Base-by-base conservation (phyloP, 2,113 vertebrate species). In the Albula glossodonta region DNA sequence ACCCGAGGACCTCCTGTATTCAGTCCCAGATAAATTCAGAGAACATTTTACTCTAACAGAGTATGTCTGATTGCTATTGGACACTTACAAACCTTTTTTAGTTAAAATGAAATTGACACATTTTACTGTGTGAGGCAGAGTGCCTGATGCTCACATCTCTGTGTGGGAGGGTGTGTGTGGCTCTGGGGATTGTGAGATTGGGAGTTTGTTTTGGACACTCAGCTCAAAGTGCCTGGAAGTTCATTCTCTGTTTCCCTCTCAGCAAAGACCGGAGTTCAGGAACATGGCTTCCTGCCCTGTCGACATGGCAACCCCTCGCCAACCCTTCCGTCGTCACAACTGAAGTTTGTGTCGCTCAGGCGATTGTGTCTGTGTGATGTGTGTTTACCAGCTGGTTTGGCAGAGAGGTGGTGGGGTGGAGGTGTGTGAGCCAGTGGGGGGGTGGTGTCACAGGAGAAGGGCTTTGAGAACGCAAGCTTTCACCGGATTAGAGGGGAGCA, bases 401-500 rank as follows among this genome's bases (percentile, higher is more conserved):
- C 63, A 77, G 63, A 53, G 66, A 60, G 83, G 50, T 15, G 10
- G 78, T 31, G 52, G 66, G 12, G 56, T 12, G 56, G 12, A 15
- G 12, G 56, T 12, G 56, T 22, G 60, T 66, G 19, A 5, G 60
- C 22, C 15, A 5, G 17, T 63, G 60, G 3, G 17, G 17, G 60
- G 4, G 60, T 66, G 60, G 60, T 66, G 60, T 66, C 60, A 66
- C 15, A 66, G 60, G 60, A 66, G 60, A 78, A 7, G 41, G 86
- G 60, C 50, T 56, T 80, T 19, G 78, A 80, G 57, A 81, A 84
- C 53, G 78, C 15, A 25, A 56, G 2, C 56, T 85, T 25, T 51
- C 2, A 48, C 60, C 5, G 57, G 80, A 89, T 89, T 89, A 85
- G 50, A 77, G 60, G 74, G n/a, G 74, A 81, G 81, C 60, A 85